These are phyloP conservation scores for Panonychus citri DNA, from an alignment of 1,140 invertebrate genomes.

Conservation along the genomic window DNA sequence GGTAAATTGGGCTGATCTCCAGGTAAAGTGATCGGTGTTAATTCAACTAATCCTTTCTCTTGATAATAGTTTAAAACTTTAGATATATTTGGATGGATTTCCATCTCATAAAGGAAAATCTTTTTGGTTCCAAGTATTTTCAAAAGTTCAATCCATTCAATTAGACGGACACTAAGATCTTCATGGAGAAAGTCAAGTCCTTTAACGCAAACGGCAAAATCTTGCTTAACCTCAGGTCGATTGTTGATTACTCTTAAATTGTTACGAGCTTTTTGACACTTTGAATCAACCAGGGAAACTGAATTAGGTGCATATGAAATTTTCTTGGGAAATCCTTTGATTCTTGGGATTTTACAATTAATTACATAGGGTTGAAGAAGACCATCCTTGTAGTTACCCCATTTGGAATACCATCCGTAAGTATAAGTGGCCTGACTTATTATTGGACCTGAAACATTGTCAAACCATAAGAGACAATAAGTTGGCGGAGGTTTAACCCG, in stretches of 20 bases:
- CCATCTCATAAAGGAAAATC: constrained; percentile 72
- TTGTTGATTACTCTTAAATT: constrained; percentile 60
- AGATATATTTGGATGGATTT: constrained; percentile 67
- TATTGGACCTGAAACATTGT: constrained; percentile 47
- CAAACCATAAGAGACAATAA: constrained; percentile 75
- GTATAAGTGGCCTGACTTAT: constrained; percentile 52
- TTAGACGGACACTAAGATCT: constrained; percentile 59
- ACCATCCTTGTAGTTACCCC: constrained; percentile 78
- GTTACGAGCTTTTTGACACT: constrained; percentile 59
- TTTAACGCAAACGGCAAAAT: constrained; percentile 83
- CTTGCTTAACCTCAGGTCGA: constrained; percentile 37
- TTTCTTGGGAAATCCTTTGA: not conserved
- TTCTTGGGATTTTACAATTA: constrained; percentile 48
- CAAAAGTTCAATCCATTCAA: constrained; percentile 86
- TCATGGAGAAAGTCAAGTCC: constrained; percentile 73
- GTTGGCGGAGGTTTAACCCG: constrained; percentile 55
- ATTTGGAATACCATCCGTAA: constrained; percentile 78
- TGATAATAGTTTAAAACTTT: constrained; percentile 65
- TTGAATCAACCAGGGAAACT: constrained; percentile 57
- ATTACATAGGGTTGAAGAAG: constrained; percentile 74
- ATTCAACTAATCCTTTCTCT: constrained; percentile 43
- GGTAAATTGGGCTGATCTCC: constrained; percentile 74
- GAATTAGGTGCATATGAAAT: constrained; percentile 39
- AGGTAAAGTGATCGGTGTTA: constrained; percentile 64
- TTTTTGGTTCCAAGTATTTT: constrained; percentile 67